Evolutionary conservation across 2,113 vertebrate species (phyloP), one percentile per base, ranked within the genome.

Genomic region (Aegithalos caudatus): DNA sequence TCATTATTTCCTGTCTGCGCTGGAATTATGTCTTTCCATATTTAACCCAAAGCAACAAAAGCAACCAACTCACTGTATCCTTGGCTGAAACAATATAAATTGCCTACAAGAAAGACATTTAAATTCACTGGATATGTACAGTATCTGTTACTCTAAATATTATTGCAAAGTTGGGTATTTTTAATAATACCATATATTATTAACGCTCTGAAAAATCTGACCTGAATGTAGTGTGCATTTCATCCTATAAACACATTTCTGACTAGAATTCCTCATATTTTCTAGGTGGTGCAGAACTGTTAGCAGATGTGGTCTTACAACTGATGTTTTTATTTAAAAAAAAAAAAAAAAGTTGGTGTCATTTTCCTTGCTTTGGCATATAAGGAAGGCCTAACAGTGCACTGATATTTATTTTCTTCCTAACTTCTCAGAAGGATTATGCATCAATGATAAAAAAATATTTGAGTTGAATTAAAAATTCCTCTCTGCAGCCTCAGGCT

Each of bases 1-100:
- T 92, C 85, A 51, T 91, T 92, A 94, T 94, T 95, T 96, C 92
- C 88, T 94, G 94, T 86, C 96, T 86, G 7, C 78, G 78, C 54
- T 85, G 78, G n/a, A 81, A 70, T 80, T 94, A 14, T 2, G 29
- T 69, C 82, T 88, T 87, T 71, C 60, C 81, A 22, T 90, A 83
- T 96, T 95, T 93, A 96, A 93, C 84, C 50, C 64, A 87, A 77
- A 87, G 83, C 80, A 61, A 70, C 48, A 67, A 72, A 91, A 94
- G 66, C 64, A 67, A 64, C 82, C 18, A 77, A 31, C 58, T 88
- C 40, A 9, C 35, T 86, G 53, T 38, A 19, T 82, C 47, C 31
- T 58, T 45, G 58, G 54, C 65, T 81, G 56, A 45, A 89, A 40
- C 24, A 47, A 28, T 71, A 44, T 42, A 50, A 86, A 86, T 35